Conservation (phyloP, 1,140 invertebrate species). For the Danaus melanippus region DNA sequence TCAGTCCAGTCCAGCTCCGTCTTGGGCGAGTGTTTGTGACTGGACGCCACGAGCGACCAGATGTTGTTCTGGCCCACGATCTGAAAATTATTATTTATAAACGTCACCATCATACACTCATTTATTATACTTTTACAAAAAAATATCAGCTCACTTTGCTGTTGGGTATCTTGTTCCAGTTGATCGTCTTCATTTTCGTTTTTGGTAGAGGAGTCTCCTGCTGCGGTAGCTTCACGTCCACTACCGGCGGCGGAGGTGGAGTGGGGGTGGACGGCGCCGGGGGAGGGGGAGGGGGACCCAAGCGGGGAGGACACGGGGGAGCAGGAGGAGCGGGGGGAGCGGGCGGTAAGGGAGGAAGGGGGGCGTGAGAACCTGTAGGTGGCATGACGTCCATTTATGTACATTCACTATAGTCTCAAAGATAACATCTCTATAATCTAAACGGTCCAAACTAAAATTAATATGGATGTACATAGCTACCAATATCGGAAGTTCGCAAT, state of each 20-base stretch:
- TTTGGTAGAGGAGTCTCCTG: conserved; percentile 90
- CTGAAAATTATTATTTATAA: conserved; percentile 45
- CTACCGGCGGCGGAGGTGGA: conserved; percentile 28
- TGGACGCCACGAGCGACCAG: conserved; percentile 91
- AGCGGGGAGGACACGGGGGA: conserved; percentile 14
- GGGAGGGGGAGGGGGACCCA: conserved; percentile 22
- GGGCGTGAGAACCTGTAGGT: conserved; percentile 38
- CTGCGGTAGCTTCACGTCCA: conserved; percentile 77
- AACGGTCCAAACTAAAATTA: neutral
- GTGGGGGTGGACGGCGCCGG: conserved; percentile 50
- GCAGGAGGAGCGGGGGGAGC: conserved; percentile 60
- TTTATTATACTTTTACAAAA: neutral
- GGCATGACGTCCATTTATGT: neutral
- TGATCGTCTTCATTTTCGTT: conserved; percentile 95
- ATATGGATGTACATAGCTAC: too few species aligned
- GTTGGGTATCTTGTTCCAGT: conserved; percentile 94
- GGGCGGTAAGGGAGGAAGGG: conserved; percentile 65
- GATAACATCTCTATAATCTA: neutral
- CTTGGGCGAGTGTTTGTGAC: conserved; percentile 85
- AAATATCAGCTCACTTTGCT: conserved; percentile 76
- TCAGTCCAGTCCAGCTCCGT: conserved; percentile 90
- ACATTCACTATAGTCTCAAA: neutral
- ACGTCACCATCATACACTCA: neutral
- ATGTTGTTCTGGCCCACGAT: conserved; percentile 91
- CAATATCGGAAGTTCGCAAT: too few species aligned